A percentile compares a stretch with the other conserved stretches of the same genome.
Evolutionary conservation across 2,888 invertebrate species (phyloP).

Genomic region (Cryptocephalus primarius): DNA sequence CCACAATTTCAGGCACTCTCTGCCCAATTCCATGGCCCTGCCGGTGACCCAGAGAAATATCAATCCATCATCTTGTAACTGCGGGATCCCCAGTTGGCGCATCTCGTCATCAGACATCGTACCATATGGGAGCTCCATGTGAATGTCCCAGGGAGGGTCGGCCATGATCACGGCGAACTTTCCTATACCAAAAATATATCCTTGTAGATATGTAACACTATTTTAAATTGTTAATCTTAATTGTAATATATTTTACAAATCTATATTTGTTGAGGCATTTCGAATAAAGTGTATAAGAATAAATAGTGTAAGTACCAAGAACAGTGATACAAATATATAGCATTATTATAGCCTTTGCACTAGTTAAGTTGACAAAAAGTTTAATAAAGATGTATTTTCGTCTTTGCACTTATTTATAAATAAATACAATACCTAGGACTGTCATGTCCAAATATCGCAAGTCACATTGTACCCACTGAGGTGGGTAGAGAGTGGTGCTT

Average conservation of each 20-base stretch:
- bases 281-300: no score
- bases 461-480: constrained; percentile 97
- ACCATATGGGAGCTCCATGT: constrained; percentile 97
- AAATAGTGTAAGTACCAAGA: no score
- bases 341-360: no score
- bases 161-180: constrained; percentile 99
- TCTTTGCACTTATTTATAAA: no score
- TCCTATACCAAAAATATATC: constrained; percentile 40
- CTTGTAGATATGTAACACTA: neutral
- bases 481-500: constrained; percentile 65
- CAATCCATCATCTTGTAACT: constrained; percentile 89
- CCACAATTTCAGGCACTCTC: constrained; percentile 93
- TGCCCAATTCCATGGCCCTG: constrained; percentile 89
- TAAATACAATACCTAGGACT: constrained; percentile 54
- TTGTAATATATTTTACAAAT: no score
- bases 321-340: no score
- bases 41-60: constrained; percentile 98
- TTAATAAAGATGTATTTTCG: no score
- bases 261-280: no score
- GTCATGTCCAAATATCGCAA: constrained; percentile 85
- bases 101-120: constrained; percentile 99
- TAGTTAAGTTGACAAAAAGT: no score
- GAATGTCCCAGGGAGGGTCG: constrained; percentile 98
- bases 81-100: constrained; percentile 88
- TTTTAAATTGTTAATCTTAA: no score